These are phyloP conservation scores for Chaenodraco wilsoni DNA, from an alignment of 2,797 vertebrate species.

Conservation along the genomic window DNA sequence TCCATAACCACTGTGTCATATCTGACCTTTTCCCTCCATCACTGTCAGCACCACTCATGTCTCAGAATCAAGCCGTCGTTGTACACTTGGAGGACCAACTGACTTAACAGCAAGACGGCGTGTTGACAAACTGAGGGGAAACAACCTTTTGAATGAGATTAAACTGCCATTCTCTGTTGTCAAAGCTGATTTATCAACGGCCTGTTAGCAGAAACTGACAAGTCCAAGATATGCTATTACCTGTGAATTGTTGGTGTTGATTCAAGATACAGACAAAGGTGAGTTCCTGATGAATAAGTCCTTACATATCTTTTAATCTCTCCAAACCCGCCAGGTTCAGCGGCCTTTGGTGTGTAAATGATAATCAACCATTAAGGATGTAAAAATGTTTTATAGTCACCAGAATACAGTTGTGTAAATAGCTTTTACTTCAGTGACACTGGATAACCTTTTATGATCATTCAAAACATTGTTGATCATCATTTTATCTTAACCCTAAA, in stretches of 20 bases:
- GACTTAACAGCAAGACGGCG: slow-evolving; percentile 49
- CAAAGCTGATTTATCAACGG: slow-evolving; percentile 54
- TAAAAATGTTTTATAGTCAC: no score
- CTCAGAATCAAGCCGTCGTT: slow-evolving; percentile 53
- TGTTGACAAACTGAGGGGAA: slow-evolving; percentile 59
- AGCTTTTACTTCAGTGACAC: no score
- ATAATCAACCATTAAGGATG: no score
- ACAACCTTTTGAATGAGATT: slow-evolving; percentile 70
- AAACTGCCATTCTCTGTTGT: slow-evolving; percentile 66
- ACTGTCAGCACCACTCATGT: slow-evolving; percentile 70
- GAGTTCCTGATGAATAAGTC: slow-evolving; percentile 5
- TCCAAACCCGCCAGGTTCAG: no score
- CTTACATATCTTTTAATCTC: neutral
- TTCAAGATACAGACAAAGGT: slow-evolving; percentile 31
- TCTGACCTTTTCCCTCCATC: slow-evolving; percentile 82
- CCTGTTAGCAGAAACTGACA: slow-evolving; percentile 52
- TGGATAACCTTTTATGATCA: no score
- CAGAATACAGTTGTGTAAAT: no score
- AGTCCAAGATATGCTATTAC: slow-evolving; percentile 38
- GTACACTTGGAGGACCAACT: slow-evolving; percentile 64
- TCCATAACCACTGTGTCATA: slow-evolving; percentile 67
- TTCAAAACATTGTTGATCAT: no score
- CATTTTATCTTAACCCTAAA: no score
- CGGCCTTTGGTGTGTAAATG: no score
- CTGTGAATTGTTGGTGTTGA: slow-evolving; percentile 32